Base-by-base conservation (phyloP, 2,888 invertebrate genomes). In the Clepsis dumicolana region DNA sequence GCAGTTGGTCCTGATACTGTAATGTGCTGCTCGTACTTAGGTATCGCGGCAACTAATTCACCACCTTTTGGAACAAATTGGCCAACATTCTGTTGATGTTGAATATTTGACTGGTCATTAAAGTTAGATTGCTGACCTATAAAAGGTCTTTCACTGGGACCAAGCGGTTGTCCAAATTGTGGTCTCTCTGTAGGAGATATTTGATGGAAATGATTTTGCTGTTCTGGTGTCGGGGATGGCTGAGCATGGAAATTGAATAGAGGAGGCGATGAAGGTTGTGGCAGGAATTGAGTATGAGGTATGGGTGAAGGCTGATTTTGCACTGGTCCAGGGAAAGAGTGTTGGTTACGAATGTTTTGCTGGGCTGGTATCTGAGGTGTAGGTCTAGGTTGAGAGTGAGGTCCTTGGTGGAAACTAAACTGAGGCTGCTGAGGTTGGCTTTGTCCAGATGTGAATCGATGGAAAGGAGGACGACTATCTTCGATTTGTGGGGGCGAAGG, bases 1-100 rank as follows among this genome's bases (percentile, higher is more conserved):
- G 77, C 73, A 54, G 86, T 84, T 60, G 90, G 83, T 53, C 87
- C 89, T 76, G 90, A 88, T n/a, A 95, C 93, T 14, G 96, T 95
- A 72, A 96, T 94, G 76, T 97, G 97, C 75, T 97, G 97, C 86
- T 97, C 97, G 74, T 95, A 95, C 89, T 96, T 97, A 5, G 97
- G 96, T 68, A 97, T 95, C 18, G 97, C 95, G 65, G 96, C 95
- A 21, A 97, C 94, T 48, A 97, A 91, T 87, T 97, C 96, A 0
- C 97, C 96, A 41, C 95, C 96, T 1, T 96, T 94, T 41, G 95
- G 95, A 24, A 95, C 88, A 70, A 95, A 86, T 29, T 94, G 91
- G 5, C 88, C 87, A 62, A 94, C 80, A 71, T 91, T 87, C 80
- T 94, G 94, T 73, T 91, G 90, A 74, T 93, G 90, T 65, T 91